Evolutionary conservation across 2,797 vertebrate species (phyloP), one percentile per base, ranked within the genome.

Genomic region (Astyanax mexicanus): DNA sequence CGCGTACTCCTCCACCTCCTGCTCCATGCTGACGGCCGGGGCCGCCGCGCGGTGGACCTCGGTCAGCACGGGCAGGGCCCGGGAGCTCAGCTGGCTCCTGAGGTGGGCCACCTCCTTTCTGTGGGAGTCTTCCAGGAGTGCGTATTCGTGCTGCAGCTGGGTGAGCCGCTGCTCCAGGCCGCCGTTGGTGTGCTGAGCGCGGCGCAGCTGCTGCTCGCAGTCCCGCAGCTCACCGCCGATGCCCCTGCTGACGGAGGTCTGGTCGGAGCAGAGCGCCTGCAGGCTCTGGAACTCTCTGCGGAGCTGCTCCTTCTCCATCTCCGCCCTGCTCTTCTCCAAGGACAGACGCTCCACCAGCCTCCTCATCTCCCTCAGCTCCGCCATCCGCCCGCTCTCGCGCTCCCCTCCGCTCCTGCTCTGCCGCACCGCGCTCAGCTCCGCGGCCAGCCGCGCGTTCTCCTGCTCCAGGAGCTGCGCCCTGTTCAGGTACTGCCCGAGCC

Each of bases 401-500:
- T 83, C 87, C 45, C 51, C 87, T 45, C 51, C 27, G 7, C 42
- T 81, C 74, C 66, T 85, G 65, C 79, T 82, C 6, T 90, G 87
- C 45, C 90, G 88, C 71, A 94, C 85, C 72, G 86, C 72, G 25
- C 87, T 90, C 54, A 98, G 91, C 85, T 97, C 95, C 8, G 78
- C 74, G 0, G 94, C 85, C 42, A 99, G 90, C 38, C 83, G 83
- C 61, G 86, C 84, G 81, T 99, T 98, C 84, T 98, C 96, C 19
- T 92, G 89, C 91, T 99, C 98, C 87, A 99, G 77, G 69, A 96
- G 92, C 84, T 95, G 92, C 11, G 96, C 94, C 55, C 95, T 90
- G 76, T 89, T 88, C 40, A 99, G 91, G 69, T 98, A 99, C 32
- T 95, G 93, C 17, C 85, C 75, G 38, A 99, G 92, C 77, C 95